Percentiles rank a stretch among this genome's conserved stretches.
These are phyloP conservation scores for Ataeniobius toweri DNA, from an alignment of 2,797 vertebrate species.

Conservation along the genomic window DNA sequence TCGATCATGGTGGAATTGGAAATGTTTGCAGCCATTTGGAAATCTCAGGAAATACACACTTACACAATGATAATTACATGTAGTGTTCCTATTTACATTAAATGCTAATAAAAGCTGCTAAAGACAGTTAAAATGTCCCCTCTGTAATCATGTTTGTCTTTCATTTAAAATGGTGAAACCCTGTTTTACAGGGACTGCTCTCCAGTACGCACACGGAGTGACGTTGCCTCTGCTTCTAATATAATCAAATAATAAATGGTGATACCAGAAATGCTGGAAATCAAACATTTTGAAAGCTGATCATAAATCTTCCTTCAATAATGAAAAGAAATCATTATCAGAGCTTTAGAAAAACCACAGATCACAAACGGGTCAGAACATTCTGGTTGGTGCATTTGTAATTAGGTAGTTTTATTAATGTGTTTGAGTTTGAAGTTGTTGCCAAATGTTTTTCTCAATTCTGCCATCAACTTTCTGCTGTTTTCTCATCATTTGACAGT, in stretches of 20 bases:
- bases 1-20: background rate
- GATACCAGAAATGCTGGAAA: background rate
- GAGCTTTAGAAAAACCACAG: too few relatives aligned
- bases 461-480: background rate
- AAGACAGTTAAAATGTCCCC: background rate
- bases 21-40: background rate
- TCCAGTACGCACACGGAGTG: background rate
- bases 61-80: background rate
- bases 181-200: background rate
- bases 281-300: background rate
- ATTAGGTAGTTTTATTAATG: too few relatives aligned
- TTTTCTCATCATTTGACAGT: background rate
- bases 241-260: background rate
- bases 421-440: too few relatives aligned
- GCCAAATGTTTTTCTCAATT: background rate
- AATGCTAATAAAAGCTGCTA: background rate
- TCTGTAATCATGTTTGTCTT: background rate
- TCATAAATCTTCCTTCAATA: background rate
- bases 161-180: background rate
- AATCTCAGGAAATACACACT: background rate
- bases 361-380: too few relatives aligned
- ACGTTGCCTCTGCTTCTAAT: background rate
- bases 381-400: too few relatives aligned
- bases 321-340: background rate
- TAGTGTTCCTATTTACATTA: background rate